Evolutionary conservation across 2,888 invertebrate genomes (phyloP), one percentile per base, ranked within the genome.

Genomic region (Balanococcus diminutus): DNA sequence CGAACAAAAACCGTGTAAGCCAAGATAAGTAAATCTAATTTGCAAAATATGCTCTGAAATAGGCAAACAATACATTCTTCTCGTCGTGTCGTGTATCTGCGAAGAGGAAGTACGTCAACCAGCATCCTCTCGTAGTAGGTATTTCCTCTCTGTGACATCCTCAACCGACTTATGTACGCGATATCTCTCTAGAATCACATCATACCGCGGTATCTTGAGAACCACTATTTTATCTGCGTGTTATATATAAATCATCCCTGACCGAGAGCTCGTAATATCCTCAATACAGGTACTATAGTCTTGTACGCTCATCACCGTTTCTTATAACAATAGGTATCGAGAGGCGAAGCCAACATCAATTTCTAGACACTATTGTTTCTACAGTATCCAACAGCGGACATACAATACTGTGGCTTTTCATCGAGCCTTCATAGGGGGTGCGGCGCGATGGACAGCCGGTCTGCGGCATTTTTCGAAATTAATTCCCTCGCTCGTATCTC

Each of bases 11-110:
- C 11, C 28, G 16, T 31, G 28, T 67, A 28, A 28, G 28, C 28
- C 67, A 16, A 67, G 67, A 67, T 67, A 67, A 67, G 67, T 67
- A 67, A 67, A 67, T 67, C 67, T 28, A 67, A 67, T 67, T 67
- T 67, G 28, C 67, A 67, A 67, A 67, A 67, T 28, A 67, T 67
- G 16, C 67, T 22, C 56, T 51, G n/a, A 61, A 28, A 25, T 8
- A n/a, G 51, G 61, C 9, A 61, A 61, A 61, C 61, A 61, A 22
- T 61, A 61, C 25, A 2, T n/a, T 1, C n/a, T n/a, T 16, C n/a
- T 16, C n/a, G n/a, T 42, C 39, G 46, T n/a, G 1, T 1, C 46
- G n/a, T n/a, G n/a, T n/a, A n/a, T n/a, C n/a, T n/a, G n/a, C n/a
- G n/a, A n/a, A 46, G 16, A 46, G 46, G 46, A 46, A 46, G 46